phyloP scores from a whole-genome alignment of 2,888 invertebrate species.

The Osmoderma eremita region DNA sequence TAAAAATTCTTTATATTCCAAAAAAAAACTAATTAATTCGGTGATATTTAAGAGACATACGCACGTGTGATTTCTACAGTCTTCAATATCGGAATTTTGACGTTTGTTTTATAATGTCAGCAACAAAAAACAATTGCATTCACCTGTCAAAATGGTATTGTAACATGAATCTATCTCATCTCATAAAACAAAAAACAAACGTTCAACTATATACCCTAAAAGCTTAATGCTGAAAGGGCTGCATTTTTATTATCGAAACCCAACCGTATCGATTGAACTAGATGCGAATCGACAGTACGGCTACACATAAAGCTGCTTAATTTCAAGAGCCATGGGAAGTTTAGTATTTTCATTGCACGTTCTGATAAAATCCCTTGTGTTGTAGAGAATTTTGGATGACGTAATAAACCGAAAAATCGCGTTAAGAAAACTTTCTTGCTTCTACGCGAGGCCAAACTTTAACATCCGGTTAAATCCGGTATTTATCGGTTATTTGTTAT shows the following conservation, averaged over 20 bases:
- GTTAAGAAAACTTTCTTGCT: background rate
- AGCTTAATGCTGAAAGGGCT: too few relatives aligned
- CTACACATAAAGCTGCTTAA: background rate
- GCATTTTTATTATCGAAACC: too few relatives aligned
- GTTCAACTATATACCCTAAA: too few relatives aligned
- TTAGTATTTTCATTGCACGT: background rate
- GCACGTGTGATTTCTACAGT: too few relatives aligned
- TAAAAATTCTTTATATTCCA: background rate
- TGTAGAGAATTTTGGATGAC: background rate
- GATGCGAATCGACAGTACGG: background rate
- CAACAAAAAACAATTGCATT: too few relatives aligned
- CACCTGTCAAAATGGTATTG: too few relatives aligned
- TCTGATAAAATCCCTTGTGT: background rate
- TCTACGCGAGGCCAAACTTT: background rate
- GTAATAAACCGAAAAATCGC: background rate
- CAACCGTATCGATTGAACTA: background rate
- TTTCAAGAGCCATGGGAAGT: background rate
- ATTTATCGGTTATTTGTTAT: slow-evolving; percentile 10
- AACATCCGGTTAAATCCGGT: slow-evolving; percentile 13
- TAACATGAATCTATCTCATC: too few relatives aligned
- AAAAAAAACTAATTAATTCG: too few relatives aligned
- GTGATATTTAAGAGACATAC: too few relatives aligned
- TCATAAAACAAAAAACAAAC: too few relatives aligned
- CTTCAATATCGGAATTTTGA: too few relatives aligned
- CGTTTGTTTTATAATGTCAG: too few relatives aligned